These are phyloP conservation scores for Notarius lentiginosus DNA, from an alignment of 2,113 vertebrate species.

Conservation along the genomic window DNA sequence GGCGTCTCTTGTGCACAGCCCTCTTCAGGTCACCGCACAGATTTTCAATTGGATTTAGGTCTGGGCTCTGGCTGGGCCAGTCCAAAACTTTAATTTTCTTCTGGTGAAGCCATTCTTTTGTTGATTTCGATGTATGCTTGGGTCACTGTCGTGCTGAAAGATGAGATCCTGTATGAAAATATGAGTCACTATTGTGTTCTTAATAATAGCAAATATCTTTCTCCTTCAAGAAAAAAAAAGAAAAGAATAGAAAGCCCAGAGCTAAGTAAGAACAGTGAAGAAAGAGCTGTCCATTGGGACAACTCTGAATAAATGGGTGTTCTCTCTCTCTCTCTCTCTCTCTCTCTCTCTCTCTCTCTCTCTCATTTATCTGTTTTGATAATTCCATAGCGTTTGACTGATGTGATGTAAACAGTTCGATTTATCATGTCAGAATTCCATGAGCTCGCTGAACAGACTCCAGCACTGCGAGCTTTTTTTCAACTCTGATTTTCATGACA, in stretches of 20 bases:
- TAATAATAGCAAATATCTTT: slow-evolving; percentile 31
- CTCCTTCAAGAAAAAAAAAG: not conserved
- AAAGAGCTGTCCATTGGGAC: slow-evolving; percentile 19
- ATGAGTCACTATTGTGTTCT: slow-evolving; percentile 17
- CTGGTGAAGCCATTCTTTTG: too few relatives aligned
- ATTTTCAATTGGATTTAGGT: too few relatives aligned
- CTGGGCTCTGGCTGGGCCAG: too few relatives aligned
- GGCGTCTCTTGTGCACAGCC: too few relatives aligned
- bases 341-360: not conserved
- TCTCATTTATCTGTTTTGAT: slow-evolving; percentile 6
- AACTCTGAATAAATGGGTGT: slow-evolving; percentile 24
- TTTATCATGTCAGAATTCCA: slow-evolving; percentile 1
- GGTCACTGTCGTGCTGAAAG: too few relatives aligned
- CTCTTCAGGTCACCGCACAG: too few relatives aligned
- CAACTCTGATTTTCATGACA: not conserved
- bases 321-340: too few relatives aligned
- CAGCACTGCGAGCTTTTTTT: not conserved
- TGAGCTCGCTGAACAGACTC: not conserved
- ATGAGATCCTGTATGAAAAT: not conserved
- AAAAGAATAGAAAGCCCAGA: slow-evolving; percentile 7
- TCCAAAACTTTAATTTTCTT: too few relatives aligned
- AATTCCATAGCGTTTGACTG: slow-evolving; percentile 16
- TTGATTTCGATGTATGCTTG: too few relatives aligned
- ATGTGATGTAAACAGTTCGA: not conserved
- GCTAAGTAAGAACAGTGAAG: slow-evolving; percentile 14